A percentile compares a stretch with the other conserved stretches of the same genome.
Conservation (phyloP, 2,113 vertebrate species). For the Nannobrachium achirus region DNA sequence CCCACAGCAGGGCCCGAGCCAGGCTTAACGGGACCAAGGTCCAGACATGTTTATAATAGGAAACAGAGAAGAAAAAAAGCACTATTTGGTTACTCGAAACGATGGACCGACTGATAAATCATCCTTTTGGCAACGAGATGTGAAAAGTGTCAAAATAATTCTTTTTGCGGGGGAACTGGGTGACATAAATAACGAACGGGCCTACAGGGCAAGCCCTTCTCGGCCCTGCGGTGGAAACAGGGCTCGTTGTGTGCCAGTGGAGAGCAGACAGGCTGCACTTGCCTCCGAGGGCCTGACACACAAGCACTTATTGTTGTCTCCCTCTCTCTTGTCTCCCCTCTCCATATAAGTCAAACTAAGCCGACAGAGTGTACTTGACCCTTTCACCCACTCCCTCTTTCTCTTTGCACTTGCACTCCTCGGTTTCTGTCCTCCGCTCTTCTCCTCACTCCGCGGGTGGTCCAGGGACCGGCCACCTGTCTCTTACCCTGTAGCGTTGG, state of each 20-base stretch:
- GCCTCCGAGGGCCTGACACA: conserved; percentile 45
- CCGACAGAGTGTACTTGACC: conserved; percentile 73
- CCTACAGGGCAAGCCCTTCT: background rate
- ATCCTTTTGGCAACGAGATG: conserved; percentile 18
- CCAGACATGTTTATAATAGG: conserved; percentile 38
- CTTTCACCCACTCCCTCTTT: conserved; percentile 65
- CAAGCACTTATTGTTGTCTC: conserved; percentile 65
- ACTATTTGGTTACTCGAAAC: conserved; percentile 25
- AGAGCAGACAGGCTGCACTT: conserved; percentile 39
- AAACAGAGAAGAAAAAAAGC: conserved; percentile 11
- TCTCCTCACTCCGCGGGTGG: conserved; percentile 58
- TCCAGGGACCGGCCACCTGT: conserved; percentile 52
- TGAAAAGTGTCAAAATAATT: conserved; percentile 24
- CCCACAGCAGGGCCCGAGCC: conserved; percentile 25
- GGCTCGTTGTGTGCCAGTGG: conserved; percentile 18
- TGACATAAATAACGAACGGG: conserved; percentile 5
- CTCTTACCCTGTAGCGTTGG: conserved; percentile 8
- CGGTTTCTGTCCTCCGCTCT: conserved; percentile 42
- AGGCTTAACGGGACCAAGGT: conserved; percentile 8
- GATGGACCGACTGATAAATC: conserved; percentile 16
- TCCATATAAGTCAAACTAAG: conserved; percentile 70
- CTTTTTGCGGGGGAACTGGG: conserved; percentile 2
- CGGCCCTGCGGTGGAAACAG: conserved; percentile 29
- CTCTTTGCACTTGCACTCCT: conserved; percentile 41
- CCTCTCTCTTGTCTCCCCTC: conserved; percentile 35